These are phyloP conservation scores for Agrilus cyanescens DNA, from an alignment of 2,888 invertebrate genomes.

Conservation along the genomic window DNA sequence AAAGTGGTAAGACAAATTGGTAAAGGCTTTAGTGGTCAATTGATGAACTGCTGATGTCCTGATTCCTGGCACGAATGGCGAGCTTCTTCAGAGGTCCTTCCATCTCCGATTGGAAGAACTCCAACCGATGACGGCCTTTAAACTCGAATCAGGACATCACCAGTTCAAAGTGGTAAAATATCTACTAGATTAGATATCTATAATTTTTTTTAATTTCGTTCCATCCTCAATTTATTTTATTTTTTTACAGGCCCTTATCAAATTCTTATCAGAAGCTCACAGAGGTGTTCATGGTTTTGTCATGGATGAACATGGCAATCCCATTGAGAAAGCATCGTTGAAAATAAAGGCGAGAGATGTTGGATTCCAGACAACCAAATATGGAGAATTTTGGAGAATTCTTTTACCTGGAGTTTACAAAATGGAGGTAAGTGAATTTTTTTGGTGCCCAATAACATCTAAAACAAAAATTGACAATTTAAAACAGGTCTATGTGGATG, in stretches of 20 bases:
- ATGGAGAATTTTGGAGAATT: constrained; percentile 93
- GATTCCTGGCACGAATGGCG: too few relatives aligned
- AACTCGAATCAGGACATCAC: too few relatives aligned
- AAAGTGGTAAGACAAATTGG: constrained; percentile 47
- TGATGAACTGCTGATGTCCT: too few relatives aligned
- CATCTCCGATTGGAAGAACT: too few relatives aligned
- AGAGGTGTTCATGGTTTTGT: constrained; percentile 84
- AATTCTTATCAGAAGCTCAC: constrained; percentile 76
- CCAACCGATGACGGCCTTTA: too few relatives aligned
- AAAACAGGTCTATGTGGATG: constrained; percentile 70
- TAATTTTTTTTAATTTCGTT: too few relatives aligned
- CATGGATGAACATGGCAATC: constrained; percentile 62
- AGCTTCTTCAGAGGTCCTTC: neutral
- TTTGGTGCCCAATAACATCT: constrained; percentile 5
- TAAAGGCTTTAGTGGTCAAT: neutral
- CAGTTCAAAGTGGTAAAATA: too few relatives aligned
- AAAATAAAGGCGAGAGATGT: constrained; percentile 74
- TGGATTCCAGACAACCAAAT: constrained; percentile 72
- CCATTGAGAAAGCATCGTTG: constrained; percentile 66
- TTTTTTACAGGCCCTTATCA: constrained; percentile 58
- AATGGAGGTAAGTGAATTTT: constrained; percentile 52
- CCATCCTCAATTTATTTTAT: too few relatives aligned
- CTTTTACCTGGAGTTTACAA: constrained; percentile 78
- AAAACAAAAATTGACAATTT: constrained; percentile 1
- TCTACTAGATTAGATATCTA: too few relatives aligned